Evolutionary conservation across 2,113 vertebrate species (phyloP).

Genomic region (Lichenostomus cassidix): DNA sequence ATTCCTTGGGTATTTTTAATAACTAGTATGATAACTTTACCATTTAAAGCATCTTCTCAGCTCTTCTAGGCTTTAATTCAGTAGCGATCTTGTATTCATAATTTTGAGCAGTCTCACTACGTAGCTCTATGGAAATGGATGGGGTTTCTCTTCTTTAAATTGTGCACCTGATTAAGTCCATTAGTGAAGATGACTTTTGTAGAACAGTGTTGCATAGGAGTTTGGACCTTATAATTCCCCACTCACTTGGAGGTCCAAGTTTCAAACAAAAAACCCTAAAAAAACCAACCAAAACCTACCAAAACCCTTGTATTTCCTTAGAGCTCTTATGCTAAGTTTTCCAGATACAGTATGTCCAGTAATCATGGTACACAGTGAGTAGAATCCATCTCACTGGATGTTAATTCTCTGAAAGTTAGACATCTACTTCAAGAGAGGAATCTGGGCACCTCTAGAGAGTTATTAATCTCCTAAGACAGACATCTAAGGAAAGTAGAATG

Average conservation of each 20-base stretch:
- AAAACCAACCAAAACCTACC: not conserved
- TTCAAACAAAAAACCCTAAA: not conserved
- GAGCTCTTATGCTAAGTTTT: not conserved
- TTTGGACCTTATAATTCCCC: not conserved
- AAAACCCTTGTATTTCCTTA: not conserved
- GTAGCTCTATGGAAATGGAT: not conserved
- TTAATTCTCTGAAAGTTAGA: not conserved
- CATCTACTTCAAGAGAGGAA: not conserved
- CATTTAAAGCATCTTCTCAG: not conserved
- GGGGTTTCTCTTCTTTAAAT: not conserved
- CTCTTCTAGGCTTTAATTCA: not conserved
- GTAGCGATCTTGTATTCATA: not conserved
- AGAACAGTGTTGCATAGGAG: not conserved
- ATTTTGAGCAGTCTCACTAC: not conserved
- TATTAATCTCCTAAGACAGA: not conserved
- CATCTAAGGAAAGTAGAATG: slow-evolving; percentile 9
- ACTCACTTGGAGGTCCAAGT: not conserved
- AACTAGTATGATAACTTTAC: not conserved
- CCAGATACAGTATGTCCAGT: not conserved
- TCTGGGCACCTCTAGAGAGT: not conserved
- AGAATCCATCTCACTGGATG: not conserved
- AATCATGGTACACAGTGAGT: not conserved
- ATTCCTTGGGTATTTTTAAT: not conserved
- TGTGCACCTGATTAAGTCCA: not conserved
- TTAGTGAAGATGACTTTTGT: not conserved